Evolutionary conservation across 2,113 vertebrate species (phyloP).

Genomic region (Lampris incognitus): DNA sequence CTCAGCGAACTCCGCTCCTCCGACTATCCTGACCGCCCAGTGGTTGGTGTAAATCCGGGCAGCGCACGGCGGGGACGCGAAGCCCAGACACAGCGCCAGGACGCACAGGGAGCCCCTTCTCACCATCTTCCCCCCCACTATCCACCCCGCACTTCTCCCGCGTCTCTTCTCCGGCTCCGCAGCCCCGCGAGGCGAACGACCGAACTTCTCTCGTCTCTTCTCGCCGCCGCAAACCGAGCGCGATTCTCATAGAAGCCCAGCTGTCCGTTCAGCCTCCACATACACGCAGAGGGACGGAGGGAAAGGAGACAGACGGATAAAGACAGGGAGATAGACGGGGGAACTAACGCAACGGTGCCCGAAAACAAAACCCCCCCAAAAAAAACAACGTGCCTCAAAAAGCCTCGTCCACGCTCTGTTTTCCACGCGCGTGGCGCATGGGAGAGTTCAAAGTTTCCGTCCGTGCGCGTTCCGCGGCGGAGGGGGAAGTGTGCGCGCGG

Average conservation of each 20-base stretch:
- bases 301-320: conserved; percentile 33
- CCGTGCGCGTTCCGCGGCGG: conserved; percentile 58
- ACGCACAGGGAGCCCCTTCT: conserved; percentile 86
- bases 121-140: conserved; percentile 86
- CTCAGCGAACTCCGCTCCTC: conserved; percentile 90
- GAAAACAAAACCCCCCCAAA: conserved; percentile 22
- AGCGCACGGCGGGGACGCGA: conserved; percentile 87
- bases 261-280: conserved; percentile 69
- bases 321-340: conserved; percentile 39
- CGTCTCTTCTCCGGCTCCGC: conserved; percentile 72
- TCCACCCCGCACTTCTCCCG: conserved; percentile 78
- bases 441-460: conserved; percentile 77
- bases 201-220: conserved; percentile 78
- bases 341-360: conserved; percentile 48
- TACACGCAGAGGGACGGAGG: conserved; percentile 45
- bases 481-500: conserved; percentile 69
- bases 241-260: conserved; percentile 80
- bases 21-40: conserved; percentile 95
- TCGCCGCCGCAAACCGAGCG: conserved; percentile 47
- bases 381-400: conserved; percentile 56
- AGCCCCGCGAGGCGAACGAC: conserved; percentile 79
- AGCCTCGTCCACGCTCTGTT: conserved; percentile 60
- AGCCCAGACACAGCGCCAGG: conserved; percentile 88
- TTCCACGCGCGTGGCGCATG: conserved; percentile 68
- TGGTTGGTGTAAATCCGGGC: conserved; percentile 98